Evolutionary conservation across 2,888 invertebrate species (phyloP), one percentile per base, ranked within the genome.

Genomic region (Dynastes grantii): DNA sequence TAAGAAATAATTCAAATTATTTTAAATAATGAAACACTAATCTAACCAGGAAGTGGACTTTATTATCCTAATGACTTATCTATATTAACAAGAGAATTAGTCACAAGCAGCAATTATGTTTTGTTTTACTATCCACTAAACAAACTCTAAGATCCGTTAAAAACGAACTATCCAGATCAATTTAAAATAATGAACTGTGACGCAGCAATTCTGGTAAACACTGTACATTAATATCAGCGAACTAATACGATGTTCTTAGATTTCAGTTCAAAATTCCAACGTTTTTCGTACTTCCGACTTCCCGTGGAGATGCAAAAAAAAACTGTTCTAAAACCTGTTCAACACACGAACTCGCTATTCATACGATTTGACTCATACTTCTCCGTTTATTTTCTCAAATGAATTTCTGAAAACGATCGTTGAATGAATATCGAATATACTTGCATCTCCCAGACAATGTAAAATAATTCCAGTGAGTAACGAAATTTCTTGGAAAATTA

Each of bases 391-490:
- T 58, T 61, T 73, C 40, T 73, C 27, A 40, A 73, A n/a, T 1
- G 37, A 45, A 22, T 61, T 73, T 61, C 16, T 37, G 58, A 73
- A 58, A 58, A 73, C 8, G 16, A n/a, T 16, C 45, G 49, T 22
- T 49, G 22, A 29, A 45, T 13, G 53, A 51, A 32, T 71, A 22
- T 68, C 16, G 49, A 45, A 45, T 32, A 13, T 70, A 16, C 70
- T 40, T 40, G 55, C 37, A 58, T 73, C 16, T 45, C 45, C 11
- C 40, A 58, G 8, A 61, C 40, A 29, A 37, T 61, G 49, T 68
- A 27, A 49, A 68, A 45, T 40, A 73, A 58, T 73, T 61, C 73
- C 73, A 40, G 61, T 73, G 73, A 73, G 73, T 73, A 73, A 73
- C 55, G 32, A n/a, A 9, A 45, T 45, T 71, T 71, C 70, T 32